These are phyloP conservation scores for Gastrophysa polygoni DNA, from an alignment of 2,888 invertebrate genomes.

Conservation along the genomic window DNA sequence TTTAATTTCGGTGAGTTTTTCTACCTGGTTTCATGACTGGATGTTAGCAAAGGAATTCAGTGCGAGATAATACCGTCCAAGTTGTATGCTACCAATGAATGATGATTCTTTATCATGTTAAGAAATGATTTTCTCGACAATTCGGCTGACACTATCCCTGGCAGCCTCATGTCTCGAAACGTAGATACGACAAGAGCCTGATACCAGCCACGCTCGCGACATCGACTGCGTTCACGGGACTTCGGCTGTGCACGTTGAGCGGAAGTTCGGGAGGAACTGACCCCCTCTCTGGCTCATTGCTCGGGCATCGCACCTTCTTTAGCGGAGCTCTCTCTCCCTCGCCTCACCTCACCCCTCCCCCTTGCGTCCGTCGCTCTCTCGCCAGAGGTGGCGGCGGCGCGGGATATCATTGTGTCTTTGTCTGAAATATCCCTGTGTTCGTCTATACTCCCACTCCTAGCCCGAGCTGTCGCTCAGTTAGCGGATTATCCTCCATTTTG, in stretches of 20 bases:
- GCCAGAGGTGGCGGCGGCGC: conserved; percentile 54
- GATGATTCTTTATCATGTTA: no score
- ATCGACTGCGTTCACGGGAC: conserved; percentile 47
- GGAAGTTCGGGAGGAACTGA: conserved; percentile 47
- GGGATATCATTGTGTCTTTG: conserved; percentile 74
- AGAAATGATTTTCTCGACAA: no score
- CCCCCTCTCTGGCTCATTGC: conserved; percentile 47
- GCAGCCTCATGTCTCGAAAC: conserved; percentile 5
- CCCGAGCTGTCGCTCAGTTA: conserved; percentile 57
- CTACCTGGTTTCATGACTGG: no score
- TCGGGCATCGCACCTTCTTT: conserved; percentile 58
- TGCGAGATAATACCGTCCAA: no score
- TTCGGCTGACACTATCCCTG: not conserved
- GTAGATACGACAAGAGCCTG: conserved; percentile 13
- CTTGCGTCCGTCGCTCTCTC: conserved; percentile 11
- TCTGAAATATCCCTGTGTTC: conserved; percentile 81
- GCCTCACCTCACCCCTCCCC: conserved; percentile 22
- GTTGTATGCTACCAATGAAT: no score
- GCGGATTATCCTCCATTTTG: conserved; percentile 15
- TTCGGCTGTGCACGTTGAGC: conserved; percentile 53
- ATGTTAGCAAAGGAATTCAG: no score
- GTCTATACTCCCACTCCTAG: conserved; percentile 72
- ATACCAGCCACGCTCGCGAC: conserved; percentile 46
- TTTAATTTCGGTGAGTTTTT: no score
- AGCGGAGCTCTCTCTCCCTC: conserved; percentile 48